Evolutionary conservation across 2,797 vertebrate species (phyloP), one percentile per base, ranked within the genome.

Genomic region (Protosalanx chinensis): DNA sequence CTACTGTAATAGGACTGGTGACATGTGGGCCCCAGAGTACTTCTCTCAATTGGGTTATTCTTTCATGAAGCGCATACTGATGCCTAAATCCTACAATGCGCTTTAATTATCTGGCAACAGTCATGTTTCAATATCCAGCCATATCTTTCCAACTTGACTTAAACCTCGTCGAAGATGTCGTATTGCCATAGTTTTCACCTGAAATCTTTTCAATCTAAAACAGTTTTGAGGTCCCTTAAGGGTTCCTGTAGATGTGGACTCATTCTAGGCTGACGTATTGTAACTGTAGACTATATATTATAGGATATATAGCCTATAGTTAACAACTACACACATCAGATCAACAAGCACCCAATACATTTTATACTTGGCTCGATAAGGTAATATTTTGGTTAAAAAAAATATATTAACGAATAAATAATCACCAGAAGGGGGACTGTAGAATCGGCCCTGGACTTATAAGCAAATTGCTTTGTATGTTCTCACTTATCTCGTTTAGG

Each of bases 371-470:
- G 89, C 88, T 91, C 84, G 85, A 84, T 89, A 88, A 46, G 12
- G 73, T 65, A 91, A 85, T 83, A 60, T 88, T 92, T 88, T 93
- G 91, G 93, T 85, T 90, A 91, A 82, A 84, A 90, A 92, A 79
- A 73, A 72, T 27, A 27, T 27, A 27, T 27, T 27, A 27, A 20
- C 56, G 62, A 65, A 61, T 67, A 72, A 72, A 72, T 61, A 81
- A 32, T 82, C 77, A 82, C 77, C 75, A 78, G 70, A 5, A 71
- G 57, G 46, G 46, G 57, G 46, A 46, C 58, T 70, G 30, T 46
- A 68, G 62, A 73, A 59, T 72, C 65, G 49, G 77, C 74, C 74
- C 81, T 87, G 84, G 59, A 3, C 51, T 56, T 46, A 13, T 12
- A 13, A 81, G 70, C 83, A 75, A 80, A 77, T 53, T 70, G 63